These are phyloP conservation scores for Phalacrocorax carbo DNA, from an alignment of 2,113 vertebrate genomes.

Conservation along the genomic window DNA sequence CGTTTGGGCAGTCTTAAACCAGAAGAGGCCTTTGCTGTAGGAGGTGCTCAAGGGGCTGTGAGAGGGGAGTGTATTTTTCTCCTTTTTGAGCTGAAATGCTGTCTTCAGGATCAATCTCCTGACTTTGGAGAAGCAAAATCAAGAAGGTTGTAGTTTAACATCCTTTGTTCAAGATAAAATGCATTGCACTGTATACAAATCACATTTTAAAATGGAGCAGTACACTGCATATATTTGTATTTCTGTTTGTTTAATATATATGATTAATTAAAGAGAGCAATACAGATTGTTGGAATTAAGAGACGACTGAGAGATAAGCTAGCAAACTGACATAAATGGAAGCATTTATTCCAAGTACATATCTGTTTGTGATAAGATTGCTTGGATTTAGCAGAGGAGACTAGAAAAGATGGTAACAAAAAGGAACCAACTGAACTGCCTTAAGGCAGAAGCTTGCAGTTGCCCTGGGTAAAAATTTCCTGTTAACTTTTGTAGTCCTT, in stretches of 20 bases:
- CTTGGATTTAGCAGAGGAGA: background rate
- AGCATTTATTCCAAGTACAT: background rate
- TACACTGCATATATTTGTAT: background rate
- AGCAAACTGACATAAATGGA: background rate
- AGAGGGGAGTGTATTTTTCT: background rate
- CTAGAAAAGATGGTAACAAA: background rate
- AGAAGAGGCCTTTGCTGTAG: background rate
- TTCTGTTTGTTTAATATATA: background rate
- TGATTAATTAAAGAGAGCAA: background rate
- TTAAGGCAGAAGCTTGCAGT: background rate
- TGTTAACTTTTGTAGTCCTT: slow-evolving; percentile 38
- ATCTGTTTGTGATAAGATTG: background rate
- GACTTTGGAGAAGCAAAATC: background rate
- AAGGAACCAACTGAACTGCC: background rate
- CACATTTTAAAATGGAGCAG: background rate
- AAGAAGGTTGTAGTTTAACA: background rate
- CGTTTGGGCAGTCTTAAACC: background rate
- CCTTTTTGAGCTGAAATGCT: background rate
- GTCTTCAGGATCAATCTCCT: background rate
- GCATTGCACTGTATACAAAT: background rate
- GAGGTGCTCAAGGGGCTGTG: background rate
- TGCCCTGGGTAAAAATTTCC: slow-evolving; percentile 24
- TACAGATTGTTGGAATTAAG: background rate
- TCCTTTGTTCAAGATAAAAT: background rate
- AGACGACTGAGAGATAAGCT: background rate